A percentile compares a stretch with the other conserved stretches of the same genome.
Conservation (phyloP, 2,797 vertebrate species). For the Myioborus miniatus region DNA sequence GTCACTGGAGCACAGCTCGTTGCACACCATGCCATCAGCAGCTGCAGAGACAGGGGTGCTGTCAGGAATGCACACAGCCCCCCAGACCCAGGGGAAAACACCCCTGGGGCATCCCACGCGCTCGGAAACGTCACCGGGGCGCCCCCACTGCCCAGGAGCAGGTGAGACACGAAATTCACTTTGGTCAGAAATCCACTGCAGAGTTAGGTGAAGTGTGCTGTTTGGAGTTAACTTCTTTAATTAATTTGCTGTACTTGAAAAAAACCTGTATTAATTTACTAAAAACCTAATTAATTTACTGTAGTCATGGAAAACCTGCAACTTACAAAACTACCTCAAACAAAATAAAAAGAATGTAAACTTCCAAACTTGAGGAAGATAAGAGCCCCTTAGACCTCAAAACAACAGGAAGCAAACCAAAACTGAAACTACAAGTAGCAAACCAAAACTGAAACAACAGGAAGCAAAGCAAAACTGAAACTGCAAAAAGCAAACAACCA, state of each 20-base stretch:
- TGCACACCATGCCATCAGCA: constrained; percentile 89
- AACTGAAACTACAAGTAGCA: background rate
- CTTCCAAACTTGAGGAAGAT: background rate
- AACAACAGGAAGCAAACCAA: background rate
- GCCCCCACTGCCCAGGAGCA: background rate
- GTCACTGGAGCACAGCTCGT: constrained; percentile 87
- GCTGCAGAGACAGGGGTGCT: constrained; percentile 71
- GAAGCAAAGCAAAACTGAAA: too few relatives aligned
- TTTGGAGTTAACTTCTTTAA: background rate
- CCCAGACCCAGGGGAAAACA: background rate
- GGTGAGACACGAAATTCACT: too few relatives aligned
- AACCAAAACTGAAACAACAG: background rate
- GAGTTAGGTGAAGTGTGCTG: background rate
- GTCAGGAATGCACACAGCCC: background rate
- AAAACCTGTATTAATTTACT: background rate
- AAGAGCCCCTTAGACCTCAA: background rate
- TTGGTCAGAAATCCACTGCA: background rate
- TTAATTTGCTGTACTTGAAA: background rate
- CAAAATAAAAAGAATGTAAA: background rate
- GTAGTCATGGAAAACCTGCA: fast-evolving
- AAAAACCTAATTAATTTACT: background rate
- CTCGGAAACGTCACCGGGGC: fast-evolving
- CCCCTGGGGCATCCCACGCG: fast-evolving
- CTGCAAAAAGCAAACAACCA: background rate
- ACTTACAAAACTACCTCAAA: background rate